Conservation (phyloP, 1,140 invertebrate species). For the Spodoptera frugiperda region DNA sequence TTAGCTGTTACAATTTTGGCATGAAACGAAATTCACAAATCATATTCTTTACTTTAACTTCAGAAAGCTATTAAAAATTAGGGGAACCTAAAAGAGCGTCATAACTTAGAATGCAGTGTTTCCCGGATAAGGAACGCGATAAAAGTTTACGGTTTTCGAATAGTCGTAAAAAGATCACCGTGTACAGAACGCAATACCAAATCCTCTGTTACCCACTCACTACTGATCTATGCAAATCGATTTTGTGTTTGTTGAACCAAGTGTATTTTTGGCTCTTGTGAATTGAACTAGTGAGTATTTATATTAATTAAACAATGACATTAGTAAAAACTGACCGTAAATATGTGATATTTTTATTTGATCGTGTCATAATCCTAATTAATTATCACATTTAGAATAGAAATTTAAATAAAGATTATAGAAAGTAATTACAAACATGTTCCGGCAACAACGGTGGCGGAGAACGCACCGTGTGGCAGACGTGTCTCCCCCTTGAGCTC, state of each 20-base stretch:
- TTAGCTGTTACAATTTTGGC: neutral
- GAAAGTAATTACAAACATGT: constrained; percentile 5
- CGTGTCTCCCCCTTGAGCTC: constrained; percentile 60
- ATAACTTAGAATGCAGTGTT: constrained; percentile 39
- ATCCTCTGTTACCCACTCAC: constrained; percentile 44
- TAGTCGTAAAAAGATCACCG: constrained; percentile 60
- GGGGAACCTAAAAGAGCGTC: neutral
- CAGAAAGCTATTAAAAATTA: constrained; percentile 34
- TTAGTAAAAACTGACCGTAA: no score
- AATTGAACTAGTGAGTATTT: no score
- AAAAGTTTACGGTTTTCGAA: constrained; percentile 61
- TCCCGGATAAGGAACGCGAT: constrained; percentile 44
- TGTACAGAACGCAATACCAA: constrained; percentile 51
- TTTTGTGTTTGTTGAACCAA: constrained; percentile 3
- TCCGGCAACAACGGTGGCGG: constrained; percentile 3
- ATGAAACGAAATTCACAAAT: constrained; percentile 11
- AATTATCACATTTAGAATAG: neutral
- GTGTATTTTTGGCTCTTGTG: neutral
- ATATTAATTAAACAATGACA: no score
- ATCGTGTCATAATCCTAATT: neutral
- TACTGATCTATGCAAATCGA: constrained; percentile 40
- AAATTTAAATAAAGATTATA: neutral
- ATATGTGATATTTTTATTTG: no score
- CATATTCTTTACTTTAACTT: constrained; percentile 7
- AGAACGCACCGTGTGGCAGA: constrained; percentile 36